Evolutionary conservation across 92 coral and sea anemone species (phyloP).

Genomic region (Pocillopora meandrina): DNA sequence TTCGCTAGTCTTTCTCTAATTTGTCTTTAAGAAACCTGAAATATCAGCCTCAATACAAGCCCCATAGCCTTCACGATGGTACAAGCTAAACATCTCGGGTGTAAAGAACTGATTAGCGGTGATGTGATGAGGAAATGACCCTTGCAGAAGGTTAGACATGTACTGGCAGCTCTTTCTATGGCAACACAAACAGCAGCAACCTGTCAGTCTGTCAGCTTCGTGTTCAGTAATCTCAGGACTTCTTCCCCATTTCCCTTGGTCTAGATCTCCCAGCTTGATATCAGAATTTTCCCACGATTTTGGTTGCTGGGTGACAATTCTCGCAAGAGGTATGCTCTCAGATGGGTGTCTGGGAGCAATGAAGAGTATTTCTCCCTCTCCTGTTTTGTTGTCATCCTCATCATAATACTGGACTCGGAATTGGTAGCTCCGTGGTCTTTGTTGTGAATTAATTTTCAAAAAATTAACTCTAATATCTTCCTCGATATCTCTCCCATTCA

Average conservation of each 20-base stretch:
- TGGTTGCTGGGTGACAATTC: neutral
- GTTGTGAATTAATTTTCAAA: neutral
- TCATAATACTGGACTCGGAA: slow-evolving; percentile 27
- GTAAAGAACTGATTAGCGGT: slow-evolving; percentile 30
- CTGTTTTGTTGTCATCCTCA: neutral
- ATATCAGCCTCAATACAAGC: slow-evolving; percentile 31
- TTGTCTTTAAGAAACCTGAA: neutral
- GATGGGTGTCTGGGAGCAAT: slow-evolving; percentile 29
- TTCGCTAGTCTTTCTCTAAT: too few species aligned
- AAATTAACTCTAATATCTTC: slow-evolving; percentile 6
- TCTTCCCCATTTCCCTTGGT: neutral
- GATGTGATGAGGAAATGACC: slow-evolving; percentile 29
- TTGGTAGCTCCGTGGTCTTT: slow-evolving; percentile 11
- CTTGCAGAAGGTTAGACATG: neutral
- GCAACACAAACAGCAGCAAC: slow-evolving; percentile 19
- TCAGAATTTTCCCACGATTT: neutral
- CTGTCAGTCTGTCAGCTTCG: neutral
- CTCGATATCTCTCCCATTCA: slow-evolving; percentile 72
- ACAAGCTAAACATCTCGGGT: slow-evolving; percentile 9
- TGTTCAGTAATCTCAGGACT: neutral
- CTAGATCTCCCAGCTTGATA: neutral
- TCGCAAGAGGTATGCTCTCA: neutral
- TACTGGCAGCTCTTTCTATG: neutral
- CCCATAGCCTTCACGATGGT: slow-evolving; percentile 33
- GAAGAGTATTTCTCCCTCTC: slow-evolving; percentile 16